Base-by-base conservation (phyloP, 2,797 vertebrate species). In the Gambelia wislizenii region DNA sequence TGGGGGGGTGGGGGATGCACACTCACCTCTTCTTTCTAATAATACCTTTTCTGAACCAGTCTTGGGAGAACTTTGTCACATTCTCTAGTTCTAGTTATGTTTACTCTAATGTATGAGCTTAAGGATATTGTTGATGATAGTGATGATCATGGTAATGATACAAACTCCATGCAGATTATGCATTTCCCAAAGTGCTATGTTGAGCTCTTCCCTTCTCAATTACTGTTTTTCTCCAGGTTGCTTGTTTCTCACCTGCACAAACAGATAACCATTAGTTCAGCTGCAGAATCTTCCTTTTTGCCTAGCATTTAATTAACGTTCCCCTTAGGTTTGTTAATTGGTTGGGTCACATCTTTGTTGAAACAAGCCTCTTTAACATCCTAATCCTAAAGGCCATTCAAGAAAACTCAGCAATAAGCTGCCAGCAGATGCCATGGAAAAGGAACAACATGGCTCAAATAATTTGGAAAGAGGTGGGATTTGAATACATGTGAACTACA, bases 281-380 rank as follows among this genome's bases (percentile, higher is more conserved):
- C 9, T 84, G 49, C 61, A 79, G 79, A 93, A 89, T 16, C 74
- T 22, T 42, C 2, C 14, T 86, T 49, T n/a, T 92, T 75, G 6
- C 6, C 74, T 76, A 85, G 20, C 0, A 67, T 91, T 91, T 88
- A 85, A 85, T 90, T 89, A 89, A 16, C 4, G 39, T 56, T 83
- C 49, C 16, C 83, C 76, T 84, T 25, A 75, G 18, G 74, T 69
- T 56, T 93, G 89, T 90, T 89, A 83, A 76, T 89, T 86, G 3
- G 13, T 83, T 92, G 77, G 6, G 16, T 3, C 74, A 2, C 0
- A 44, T 0, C 2, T 91, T 87, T 87, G 52, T 33, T 80, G 81
- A 89, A 86, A 2, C 67, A 80, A 42, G 52, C 2, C 81, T 90
- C 20, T 90, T 93, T 89, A 74, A 59, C 5, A n/a, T 16, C 14